Percentiles rank a stretch among this genome's conserved stretches.
These are phyloP conservation scores for Lamproptera curius DNA, from an alignment of 2,888 invertebrate genomes.

Conservation along the genomic window DNA sequence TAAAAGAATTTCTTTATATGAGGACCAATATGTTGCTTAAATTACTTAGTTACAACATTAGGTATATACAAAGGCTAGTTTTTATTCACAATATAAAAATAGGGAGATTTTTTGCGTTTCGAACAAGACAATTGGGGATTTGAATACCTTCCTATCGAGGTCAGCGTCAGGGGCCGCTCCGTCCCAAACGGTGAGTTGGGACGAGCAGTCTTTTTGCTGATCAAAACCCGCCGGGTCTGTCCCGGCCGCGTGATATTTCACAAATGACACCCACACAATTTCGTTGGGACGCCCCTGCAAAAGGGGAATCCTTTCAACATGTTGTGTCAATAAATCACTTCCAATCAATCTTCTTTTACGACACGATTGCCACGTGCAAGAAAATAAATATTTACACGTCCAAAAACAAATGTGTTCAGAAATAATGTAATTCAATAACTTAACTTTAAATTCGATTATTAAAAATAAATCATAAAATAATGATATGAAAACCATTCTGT, in stretches of 20 bases:
- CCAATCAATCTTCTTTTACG: not conserved
- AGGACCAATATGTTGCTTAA: no score
- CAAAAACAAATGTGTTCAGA: not conserved
- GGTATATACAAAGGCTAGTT: no score
- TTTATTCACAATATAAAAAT: no score
- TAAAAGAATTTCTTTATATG: no score
- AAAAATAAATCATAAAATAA: no score
- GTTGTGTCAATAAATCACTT: constrained; percentile 13
- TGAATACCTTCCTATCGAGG: constrained; percentile 63
- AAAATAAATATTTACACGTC: not conserved
- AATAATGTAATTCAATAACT: no score
- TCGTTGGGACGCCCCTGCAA: constrained; percentile 83
- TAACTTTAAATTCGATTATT: no score
- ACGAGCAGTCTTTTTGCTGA: constrained; percentile 83
- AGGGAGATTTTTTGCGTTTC: not conserved
- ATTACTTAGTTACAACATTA: no score
- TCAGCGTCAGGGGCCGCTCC: constrained; percentile 80
- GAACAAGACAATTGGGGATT: constrained; percentile 1
- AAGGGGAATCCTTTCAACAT: constrained; percentile 14
- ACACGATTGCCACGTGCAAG: not conserved
- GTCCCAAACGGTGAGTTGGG: constrained; percentile 86
- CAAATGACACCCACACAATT: constrained; percentile 90
- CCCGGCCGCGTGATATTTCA: constrained; percentile 87
- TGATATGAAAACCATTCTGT: no score
- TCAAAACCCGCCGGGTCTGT: constrained; percentile 82